These are phyloP conservation scores for Macquaria australasica DNA, from an alignment of 2,113 vertebrate species.

Conservation along the genomic window DNA sequence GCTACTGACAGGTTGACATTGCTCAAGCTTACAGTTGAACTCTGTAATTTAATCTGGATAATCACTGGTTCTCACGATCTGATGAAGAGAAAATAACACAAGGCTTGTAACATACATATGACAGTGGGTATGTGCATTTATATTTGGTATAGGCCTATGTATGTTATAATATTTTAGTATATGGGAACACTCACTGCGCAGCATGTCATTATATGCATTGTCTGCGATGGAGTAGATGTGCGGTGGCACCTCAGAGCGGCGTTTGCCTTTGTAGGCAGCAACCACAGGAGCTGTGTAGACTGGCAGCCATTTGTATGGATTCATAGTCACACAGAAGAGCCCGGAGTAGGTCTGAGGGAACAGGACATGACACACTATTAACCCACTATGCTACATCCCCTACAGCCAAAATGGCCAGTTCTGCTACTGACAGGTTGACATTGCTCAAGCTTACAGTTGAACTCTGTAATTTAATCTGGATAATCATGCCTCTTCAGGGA, in stretches of 20 bases:
- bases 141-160: background rate
- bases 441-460: conserved; percentile 27
- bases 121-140: background rate
- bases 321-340: conserved; percentile 95
- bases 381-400: background rate
- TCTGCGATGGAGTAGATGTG: conserved; percentile 95
- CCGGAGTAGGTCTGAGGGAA: conserved; percentile 92
- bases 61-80: conserved; percentile 90
- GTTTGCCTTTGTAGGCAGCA: conserved; percentile 93
- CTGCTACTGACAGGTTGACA: conserved; percentile 4
- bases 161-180: background rate
- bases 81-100: conserved; percentile 57
- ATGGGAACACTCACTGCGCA: conserved; percentile 88
- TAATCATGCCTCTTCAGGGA: conserved; percentile 24
- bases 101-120: background rate
- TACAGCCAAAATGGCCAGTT: background rate
- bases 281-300: conserved; percentile 91
- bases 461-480: conserved; percentile 19
- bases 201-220: conserved; percentile 95
- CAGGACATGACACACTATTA: background rate
- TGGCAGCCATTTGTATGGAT: conserved; percentile 97
- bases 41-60: conserved; percentile 23
- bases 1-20: conserved; percentile 8
- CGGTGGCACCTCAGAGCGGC: conserved; percentile 89
- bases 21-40: conserved; percentile 22